Evolutionary conservation across 2,113 vertebrate genomes (phyloP), one percentile per base, ranked within the genome.

Genomic region (Tetrao urogallus): DNA sequence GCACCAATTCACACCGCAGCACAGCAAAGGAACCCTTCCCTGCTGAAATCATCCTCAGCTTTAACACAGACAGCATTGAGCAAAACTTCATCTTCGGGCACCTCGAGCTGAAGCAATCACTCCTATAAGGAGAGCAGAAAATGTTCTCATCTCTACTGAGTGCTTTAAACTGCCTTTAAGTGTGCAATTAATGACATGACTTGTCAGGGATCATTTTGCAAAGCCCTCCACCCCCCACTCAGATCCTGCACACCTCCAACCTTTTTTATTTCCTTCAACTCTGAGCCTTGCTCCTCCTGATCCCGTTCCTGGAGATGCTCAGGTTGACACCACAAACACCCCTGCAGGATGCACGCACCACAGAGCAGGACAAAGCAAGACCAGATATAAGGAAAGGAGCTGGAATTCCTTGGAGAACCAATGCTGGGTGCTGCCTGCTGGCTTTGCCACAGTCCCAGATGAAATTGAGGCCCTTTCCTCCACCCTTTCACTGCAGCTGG

Each of bases 181-280:
- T 28, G n/a, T 45, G 9, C 54, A 92, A 92, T 93, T 90, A 86
- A 96, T 92, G 43, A 45, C 47, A 47, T 82, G 69, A 81, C 85
- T 75, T 82, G 81, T 84, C 83, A 86, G 63, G 40, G 81, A 93
- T 94, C 48, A 16, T 57, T 83, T 94, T 88, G 83, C 84, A 86
- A 92, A 81, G 42, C 80, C 21, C 80, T 88, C 75, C 86, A 76
- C 76, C 50, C 88, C 67, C 0, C 58, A 61, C 81, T 13, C 67
- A 38, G 70, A 85, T 91, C 34, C 4, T 40, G 40, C 19, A 8
- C 13, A 86, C 22, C 69, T 83, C 61, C 48, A 75, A 40, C 38
- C 65, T 63, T 1, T 22, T 40, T 19, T 34, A 12, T 20, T 76
- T 58, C 50, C 70, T 86, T 75, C 43, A 86, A 20, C 69, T 89